Evolutionary conservation across 1,140 invertebrate genomes (phyloP).

Genomic region (Papilio helenus): DNA sequence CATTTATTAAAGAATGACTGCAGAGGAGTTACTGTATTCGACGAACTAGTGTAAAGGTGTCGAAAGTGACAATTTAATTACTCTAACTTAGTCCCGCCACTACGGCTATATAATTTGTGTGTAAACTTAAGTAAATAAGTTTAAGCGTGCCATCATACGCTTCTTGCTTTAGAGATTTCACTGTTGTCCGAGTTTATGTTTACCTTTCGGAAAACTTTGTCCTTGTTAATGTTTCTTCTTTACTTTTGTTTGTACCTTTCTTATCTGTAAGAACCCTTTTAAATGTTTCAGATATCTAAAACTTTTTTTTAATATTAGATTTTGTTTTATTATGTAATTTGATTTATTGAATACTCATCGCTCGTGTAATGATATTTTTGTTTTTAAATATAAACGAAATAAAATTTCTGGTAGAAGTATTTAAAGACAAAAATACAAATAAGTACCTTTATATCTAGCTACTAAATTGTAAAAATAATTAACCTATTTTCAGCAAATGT

Average conservation of each 20-base stretch:
- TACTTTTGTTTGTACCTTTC: background rate
- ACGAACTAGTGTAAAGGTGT: too few relatives aligned
- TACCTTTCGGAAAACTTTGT: background rate
- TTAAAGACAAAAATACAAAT: too few relatives aligned
- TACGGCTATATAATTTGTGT: background rate
- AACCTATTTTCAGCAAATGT: background rate
- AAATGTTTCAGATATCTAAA: background rate
- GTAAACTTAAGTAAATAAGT: conserved; percentile 3
- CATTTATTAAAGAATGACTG: too few relatives aligned
- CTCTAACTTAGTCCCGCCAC: background rate
- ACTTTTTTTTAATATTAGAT: background rate
- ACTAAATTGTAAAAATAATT: too few relatives aligned
- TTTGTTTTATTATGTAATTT: too few relatives aligned
- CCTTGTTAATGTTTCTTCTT: conserved; percentile 1
- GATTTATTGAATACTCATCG: too few relatives aligned
- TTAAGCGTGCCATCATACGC: background rate
- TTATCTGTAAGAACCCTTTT: background rate
- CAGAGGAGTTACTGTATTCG: too few relatives aligned
- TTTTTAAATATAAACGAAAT: too few relatives aligned
- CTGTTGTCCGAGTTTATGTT: background rate
- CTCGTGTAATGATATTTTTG: too few relatives aligned
- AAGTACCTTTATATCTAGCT: too few relatives aligned
- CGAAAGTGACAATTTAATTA: too few relatives aligned
- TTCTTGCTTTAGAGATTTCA: background rate
- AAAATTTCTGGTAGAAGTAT: too few relatives aligned